Base-by-base conservation (phyloP, 2,113 vertebrate species). In the Ariopsis seemanni region DNA sequence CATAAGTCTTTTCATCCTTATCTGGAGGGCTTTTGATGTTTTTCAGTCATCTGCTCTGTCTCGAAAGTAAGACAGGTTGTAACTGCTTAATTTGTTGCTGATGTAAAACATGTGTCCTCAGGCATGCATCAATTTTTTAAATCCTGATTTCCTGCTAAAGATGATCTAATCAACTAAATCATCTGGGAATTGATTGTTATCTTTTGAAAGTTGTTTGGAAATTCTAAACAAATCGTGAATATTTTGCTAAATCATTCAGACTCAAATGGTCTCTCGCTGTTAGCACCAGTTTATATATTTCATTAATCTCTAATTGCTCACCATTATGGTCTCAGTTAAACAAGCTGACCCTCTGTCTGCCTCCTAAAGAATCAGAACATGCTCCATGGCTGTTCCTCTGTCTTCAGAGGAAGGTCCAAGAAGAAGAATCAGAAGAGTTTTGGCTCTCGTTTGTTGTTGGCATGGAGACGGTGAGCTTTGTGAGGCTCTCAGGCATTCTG, bases 371-470 rank as follows among this genome's bases (percentile, higher is more conserved):
- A 82, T 9, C 58, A 63, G 82, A 80, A 58, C 74, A 84, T 90
- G 75, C 82, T 53, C 55, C 48, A 20, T 69, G 84, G 74, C 65
- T 67, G 50, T 67, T 63, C 52, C 52, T 25, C 27, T 2, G n/a
- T 69, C 78, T 69, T 67, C 77, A 63, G 67, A 77, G 79, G 84
- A 78, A 83, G 34, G 83, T 81, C 65, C 71, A 75, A 86, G 71
- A 86, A 89, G 72, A 72, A 90, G 85, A 89, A 65, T 87, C 82
- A 83, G 88, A 88, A 82, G 85, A 86, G 86, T 85, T 89, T 89
- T 91, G 87, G 87, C 89, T 85, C 79, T 83, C 82, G 12, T 82
- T 57, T 62, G 69, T 77, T 74, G 90, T 92, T 85, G 82, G 85
- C 89, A 90, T 91, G 90, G 89, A 58, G 34, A 91, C 85, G 1